phyloP scores from a whole-genome alignment of 2,888 invertebrate species.

The Coleophora deauratella region DNA sequence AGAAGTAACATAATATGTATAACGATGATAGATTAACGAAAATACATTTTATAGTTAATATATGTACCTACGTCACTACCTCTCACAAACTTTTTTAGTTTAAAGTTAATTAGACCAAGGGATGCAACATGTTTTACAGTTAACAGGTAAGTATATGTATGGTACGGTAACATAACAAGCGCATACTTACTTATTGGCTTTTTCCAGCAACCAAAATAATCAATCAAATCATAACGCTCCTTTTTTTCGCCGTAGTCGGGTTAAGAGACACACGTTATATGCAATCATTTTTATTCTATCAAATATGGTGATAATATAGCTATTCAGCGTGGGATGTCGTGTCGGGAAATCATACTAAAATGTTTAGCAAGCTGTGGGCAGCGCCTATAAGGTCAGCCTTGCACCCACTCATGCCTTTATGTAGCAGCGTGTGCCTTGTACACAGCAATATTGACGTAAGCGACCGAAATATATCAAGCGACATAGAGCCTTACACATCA shows the following conservation, averaged over 20 bases:
- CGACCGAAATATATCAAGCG: slow-evolving; percentile 12
- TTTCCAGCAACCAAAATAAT: slow-evolving; percentile 2
- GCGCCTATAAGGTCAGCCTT: slow-evolving; percentile 71
- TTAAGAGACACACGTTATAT: slow-evolving; percentile 3
- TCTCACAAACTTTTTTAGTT: too few relatives aligned
- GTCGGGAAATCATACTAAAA: slow-evolving; percentile 62
- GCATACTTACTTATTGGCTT: not conserved
- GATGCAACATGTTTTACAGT: too few relatives aligned
- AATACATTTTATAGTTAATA: too few relatives aligned
- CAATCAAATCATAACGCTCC: too few relatives aligned
- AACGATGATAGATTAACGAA: too few relatives aligned
- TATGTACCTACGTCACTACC: too few relatives aligned
- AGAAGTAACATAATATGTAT: too few relatives aligned
- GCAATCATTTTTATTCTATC: slow-evolving; percentile 21
- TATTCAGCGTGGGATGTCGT: slow-evolving; percentile 51
- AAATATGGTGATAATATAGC: slow-evolving; percentile 52
- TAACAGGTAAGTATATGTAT: not conserved
- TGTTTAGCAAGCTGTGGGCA: slow-evolving; percentile 60
- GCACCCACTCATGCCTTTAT: slow-evolving; percentile 69
- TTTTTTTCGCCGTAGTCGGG: too few relatives aligned
- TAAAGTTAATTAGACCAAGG: too few relatives aligned
- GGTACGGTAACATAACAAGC: not conserved
- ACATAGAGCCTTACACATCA: slow-evolving; percentile 20
- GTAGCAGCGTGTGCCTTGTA: slow-evolving; percentile 52
- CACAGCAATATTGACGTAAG: slow-evolving; percentile 23